Evolutionary conservation across 2,888 invertebrate species (phyloP).

Genomic region (Biston stratarius): DNA sequence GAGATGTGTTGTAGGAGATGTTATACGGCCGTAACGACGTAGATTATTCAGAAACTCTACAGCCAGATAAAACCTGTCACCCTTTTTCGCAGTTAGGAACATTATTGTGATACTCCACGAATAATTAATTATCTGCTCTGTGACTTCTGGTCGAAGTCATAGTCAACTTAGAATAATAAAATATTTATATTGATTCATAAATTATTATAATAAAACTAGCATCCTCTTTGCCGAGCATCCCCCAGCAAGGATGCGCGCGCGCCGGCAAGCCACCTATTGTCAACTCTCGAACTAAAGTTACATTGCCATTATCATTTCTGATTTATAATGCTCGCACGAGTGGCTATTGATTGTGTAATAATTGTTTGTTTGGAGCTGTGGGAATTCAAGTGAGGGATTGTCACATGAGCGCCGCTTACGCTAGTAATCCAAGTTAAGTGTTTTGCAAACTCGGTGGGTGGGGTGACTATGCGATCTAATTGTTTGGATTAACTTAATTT

Average conservation of each 20-base stretch:
- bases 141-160: no score
- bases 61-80: no score
- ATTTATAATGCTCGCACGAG: slow-evolving; percentile 74
- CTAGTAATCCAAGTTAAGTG: slow-evolving; percentile 54
- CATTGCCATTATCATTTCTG: slow-evolving; percentile 72
- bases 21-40: no score
- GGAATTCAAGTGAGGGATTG: slow-evolving; percentile 70
- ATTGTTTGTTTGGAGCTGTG: slow-evolving; percentile 81
- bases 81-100: no score
- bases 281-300: slow-evolving; percentile 63
- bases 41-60: neutral
- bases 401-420: slow-evolving; percentile 64
- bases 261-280: slow-evolving; percentile 71
- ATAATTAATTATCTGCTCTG: no score
- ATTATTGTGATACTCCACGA: no score
- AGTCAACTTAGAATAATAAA: neutral
- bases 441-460: slow-evolving; percentile 49
- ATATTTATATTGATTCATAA: neutral
- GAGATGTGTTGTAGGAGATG: no score
- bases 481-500: slow-evolving; percentile 15
- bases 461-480: slow-evolving; percentile 30
- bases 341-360: slow-evolving; percentile 78
- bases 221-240: neutral
- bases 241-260: slow-evolving; percentile 52
- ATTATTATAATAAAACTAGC: neutral